Evolutionary conservation across 1,140 invertebrate genomes (phyloP), one percentile per base, ranked within the genome.

Genomic region (Panagrolaimus sp.): DNA sequence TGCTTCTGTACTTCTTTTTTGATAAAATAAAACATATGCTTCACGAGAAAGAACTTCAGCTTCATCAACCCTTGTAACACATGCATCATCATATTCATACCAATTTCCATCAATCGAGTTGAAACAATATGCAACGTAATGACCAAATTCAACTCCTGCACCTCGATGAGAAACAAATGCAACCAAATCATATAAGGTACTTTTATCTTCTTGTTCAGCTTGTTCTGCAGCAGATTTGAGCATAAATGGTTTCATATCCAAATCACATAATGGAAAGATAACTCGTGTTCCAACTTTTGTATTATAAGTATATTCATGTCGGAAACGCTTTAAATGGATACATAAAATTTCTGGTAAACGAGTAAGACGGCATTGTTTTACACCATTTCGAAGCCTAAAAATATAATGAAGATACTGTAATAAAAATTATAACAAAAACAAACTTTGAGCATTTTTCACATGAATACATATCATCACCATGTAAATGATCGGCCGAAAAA

Each of bases 391-490:
- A 1, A 98, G 86, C 68, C 86, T 86, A 44, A 73, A 75, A 26
- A 26, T n/a, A 68, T 66, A 21, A 44, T 21, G 38, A 63, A 5
- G 38, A 63, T 14, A 17, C 10, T 24, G 8, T 15, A 17, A 12
- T 15, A 65, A 38, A 21, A 0, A n/a, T 32, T 6, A 38, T 12
- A 4, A 26, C 8, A 48, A 62, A 8, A 15, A 64, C 68, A 47
- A 24, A 74, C 71, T 82, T 84, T 73, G 76, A 78, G 68, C 84
- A 85, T 66, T 83, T 82, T 63, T 83, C 84, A 79, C 84, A 85
- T 24, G 92, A 92, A 83, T 97, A 97, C 93, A 96, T 96, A 81
- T 98, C 96, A 80, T 98, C 95, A 45, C 94, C 95, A 84, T 96
- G 96, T 1, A 98, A 88, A 85, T 97, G 93, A 84, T 98, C 96